A percentile compares a stretch with the other conserved stretches of the same genome.
These are phyloP conservation scores for Stenurella melanura DNA, from an alignment of 2,888 invertebrate genomes.

Conservation along the genomic window DNA sequence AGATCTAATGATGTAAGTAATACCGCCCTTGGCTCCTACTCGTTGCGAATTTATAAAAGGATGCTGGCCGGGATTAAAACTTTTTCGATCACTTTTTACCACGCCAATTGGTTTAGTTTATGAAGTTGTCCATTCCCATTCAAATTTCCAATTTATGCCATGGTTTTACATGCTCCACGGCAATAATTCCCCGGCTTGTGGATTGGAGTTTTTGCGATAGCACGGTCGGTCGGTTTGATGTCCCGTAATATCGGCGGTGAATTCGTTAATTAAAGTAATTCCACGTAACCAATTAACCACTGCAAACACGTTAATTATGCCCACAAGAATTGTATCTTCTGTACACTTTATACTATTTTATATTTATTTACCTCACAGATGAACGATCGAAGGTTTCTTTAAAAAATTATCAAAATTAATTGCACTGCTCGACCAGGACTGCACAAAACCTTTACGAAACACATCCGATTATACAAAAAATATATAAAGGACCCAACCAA, in stretches of 20 bases:
- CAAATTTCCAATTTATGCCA: constrained; percentile 7
- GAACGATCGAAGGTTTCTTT: constrained; percentile 7
- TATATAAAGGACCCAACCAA: too few relatives aligned
- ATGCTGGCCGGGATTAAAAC: not conserved
- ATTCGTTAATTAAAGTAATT: constrained; percentile 55
- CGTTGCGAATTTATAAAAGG: not conserved
- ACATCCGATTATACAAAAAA: too few relatives aligned
- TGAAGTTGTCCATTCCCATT: constrained; percentile 3
- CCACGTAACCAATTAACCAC: constrained; percentile 53
- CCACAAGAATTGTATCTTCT: constrained; percentile 43
- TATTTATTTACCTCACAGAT: constrained; percentile 2
- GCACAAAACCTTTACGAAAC: too few relatives aligned
- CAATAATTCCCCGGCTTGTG: constrained; percentile 7
- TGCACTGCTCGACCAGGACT: too few relatives aligned
- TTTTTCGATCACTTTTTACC: not conserved
- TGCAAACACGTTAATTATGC: constrained; percentile 53
- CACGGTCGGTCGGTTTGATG: constrained; percentile 40
- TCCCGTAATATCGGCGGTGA: constrained; percentile 45
- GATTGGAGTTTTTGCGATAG: constrained; percentile 7
- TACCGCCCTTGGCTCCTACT: not conserved
- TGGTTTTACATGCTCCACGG: constrained; percentile 3
- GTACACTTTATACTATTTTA: constrained; percentile 37
- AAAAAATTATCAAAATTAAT: constrained; percentile 24
- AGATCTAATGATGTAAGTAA: not conserved
- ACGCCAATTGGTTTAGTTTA: not conserved